These are phyloP conservation scores for Semnornis frantzii DNA, from an alignment of 2,113 vertebrate genomes.

Conservation along the genomic window DNA sequence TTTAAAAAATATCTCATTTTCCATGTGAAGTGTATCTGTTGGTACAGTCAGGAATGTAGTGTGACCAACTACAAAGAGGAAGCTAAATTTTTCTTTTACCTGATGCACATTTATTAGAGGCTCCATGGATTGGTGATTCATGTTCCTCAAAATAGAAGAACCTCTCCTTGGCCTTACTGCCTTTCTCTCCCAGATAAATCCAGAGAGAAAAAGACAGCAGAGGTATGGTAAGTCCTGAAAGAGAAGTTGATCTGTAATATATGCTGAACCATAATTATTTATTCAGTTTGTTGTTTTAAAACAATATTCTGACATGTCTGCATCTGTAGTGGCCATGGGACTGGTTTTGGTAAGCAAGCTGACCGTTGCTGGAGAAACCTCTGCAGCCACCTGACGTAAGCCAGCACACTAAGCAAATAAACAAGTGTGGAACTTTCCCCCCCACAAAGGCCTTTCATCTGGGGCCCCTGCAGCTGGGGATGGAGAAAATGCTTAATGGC, in stretches of 20 bases:
- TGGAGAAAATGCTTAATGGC: neutral
- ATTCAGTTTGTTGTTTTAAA: conserved; percentile 36
- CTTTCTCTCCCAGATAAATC: neutral
- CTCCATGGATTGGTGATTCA: neutral
- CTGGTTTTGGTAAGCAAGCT: conserved; percentile 61
- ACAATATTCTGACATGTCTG: conserved; percentile 27
- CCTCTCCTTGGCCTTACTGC: neutral
- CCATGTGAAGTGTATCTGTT: neutral
- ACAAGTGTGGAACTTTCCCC: conserved; percentile 12
- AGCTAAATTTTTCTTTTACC: neutral
- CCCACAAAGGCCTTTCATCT: neutral
- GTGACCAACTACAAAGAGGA: neutral
- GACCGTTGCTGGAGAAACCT: conserved; percentile 62
- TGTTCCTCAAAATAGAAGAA: neutral
- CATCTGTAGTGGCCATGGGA: neutral
- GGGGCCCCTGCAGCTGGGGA: neutral
- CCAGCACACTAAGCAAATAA: conserved; percentile 60
- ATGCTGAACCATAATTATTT: conserved; percentile 3
- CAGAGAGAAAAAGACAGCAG: neutral
- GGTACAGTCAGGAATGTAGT: neutral
- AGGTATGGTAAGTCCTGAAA: neutral
- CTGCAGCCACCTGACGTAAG: conserved; percentile 6
- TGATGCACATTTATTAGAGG: neutral
- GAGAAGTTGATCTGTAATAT: neutral
- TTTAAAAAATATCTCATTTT: neutral